Base-by-base conservation (phyloP, 2,888 invertebrate species). In the Uropetala carovei region DNA sequence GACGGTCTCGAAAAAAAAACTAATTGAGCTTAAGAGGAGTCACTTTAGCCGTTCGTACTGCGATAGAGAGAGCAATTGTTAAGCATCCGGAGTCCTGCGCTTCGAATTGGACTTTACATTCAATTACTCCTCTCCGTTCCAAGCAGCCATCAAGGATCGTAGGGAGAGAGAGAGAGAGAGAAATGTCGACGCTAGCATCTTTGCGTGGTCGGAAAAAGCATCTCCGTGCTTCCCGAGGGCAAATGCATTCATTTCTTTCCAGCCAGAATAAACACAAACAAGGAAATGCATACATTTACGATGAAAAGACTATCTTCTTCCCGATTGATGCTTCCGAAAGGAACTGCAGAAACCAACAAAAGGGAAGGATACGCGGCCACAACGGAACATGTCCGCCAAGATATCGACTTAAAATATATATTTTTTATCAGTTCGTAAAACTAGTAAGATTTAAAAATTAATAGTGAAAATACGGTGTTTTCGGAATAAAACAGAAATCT, bases 181-280 rank as follows among this genome's bases (percentile, higher is more conserved):
- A 27, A 75, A 22, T 75, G 75, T 75, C 22, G 75, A 75, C 75
- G 75, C 22, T 27, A 75, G 11, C 22, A 75, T 75, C 75, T 75
- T 22, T 27, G 18, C 22, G 75, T 75, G 18, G n/a, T 68, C 18
- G 68, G 22, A 9, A 68, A 27, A 75, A 64, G 16, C 64, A 43
- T 5, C 43, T 43, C 64, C 14, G 16, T 5, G 18, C 64, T 16
- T 64, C n/a, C n/a, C 18, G 64, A 64, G 16, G 64, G 68, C 10
- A 22, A 75, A 75, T 27, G 75, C 27, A 18, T 14, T 13, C 75
- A 3, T 27, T 11, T 75, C 22, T 27, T 75, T 75, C 75, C 75
- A 27, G 22, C 75, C 75, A 75, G 75, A 75, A 22, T 75, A 75
- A 75, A 75, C 75, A 75, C n/a, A 75, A 75, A 75, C 22, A 75